Conservation (phyloP, 2,797 vertebrate genomes). For the Falco cherrug region DNA sequence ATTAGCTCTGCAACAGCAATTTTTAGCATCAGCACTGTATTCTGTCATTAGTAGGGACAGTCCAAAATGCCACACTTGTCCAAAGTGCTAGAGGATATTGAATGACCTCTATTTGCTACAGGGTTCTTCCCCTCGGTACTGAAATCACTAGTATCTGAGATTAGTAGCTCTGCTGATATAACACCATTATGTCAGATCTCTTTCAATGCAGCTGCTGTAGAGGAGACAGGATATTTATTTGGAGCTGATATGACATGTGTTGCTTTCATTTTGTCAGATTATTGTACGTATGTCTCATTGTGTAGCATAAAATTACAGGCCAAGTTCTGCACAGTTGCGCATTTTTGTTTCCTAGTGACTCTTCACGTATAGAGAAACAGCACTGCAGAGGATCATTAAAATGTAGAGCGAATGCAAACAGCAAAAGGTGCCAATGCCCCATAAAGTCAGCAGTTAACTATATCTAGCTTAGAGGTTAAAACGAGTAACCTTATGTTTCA, state of each 20-base stretch:
- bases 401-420: background rate
- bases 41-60: background rate
- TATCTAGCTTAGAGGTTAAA: background rate
- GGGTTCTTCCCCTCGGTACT: background rate
- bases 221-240: conserved; percentile 32
- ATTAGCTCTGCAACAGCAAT: background rate
- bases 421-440: background rate
- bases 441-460: background rate
- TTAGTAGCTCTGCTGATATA: background rate
- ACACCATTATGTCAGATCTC: conserved; percentile 20
- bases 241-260: background rate
- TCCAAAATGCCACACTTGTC: background rate
- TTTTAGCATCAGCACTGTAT: background rate
- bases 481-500: background rate
- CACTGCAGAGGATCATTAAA: background rate
- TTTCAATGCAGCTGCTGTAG: conserved; percentile 1
- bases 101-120: background rate
- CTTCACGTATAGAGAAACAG: background rate
- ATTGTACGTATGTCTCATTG: background rate
- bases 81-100: background rate
- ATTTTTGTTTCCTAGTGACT: background rate
- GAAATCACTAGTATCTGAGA: background rate
- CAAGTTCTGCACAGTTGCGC: background rate
- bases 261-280: conserved; percentile 17
- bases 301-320: background rate